Base-by-base conservation (phyloP, 2,797 vertebrate genomes). In the Limnodromus scolopaceus region DNA sequence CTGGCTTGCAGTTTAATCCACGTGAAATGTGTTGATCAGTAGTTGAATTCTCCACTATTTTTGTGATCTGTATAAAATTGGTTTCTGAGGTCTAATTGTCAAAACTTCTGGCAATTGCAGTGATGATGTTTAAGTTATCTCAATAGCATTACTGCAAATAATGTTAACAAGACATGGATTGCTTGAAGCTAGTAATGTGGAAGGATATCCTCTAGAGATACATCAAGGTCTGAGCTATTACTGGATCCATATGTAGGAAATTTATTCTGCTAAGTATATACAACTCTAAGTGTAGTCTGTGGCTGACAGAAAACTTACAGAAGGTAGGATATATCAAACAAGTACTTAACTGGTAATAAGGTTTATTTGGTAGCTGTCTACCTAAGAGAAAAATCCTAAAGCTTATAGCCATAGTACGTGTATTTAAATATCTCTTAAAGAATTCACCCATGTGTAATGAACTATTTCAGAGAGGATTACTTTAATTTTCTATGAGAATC, bases 321-420 rank as follows among this genome's bases (percentile, higher is more conserved):
- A 79, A 60, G 39, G 30, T 71, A 34, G 10, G 12, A 36, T 45
- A 22, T 48, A 54, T 53, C 34, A 75, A 34, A 49, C 13, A n/a
- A 71, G 5, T 78, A 22, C 22, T 89, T 87, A 12, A 17, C 19
- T 68, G 49, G 9, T 71, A 83, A 54, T 76, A 58, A 46, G 51
- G 16, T 91, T 20, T 74, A 13, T 49, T 84, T 93, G 22, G 11
- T 76, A 60, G 9, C 64, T 72, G 9, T 72, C 32, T 69, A 6
- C 12, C 11, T 2, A 6, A 46, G 30, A 75, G 49, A 70, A 71
- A 55, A 80, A 55, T 79, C 13, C 32, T 80, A 45, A 90, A 32
- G 14, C 22, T 25, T 60, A 0, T 48, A 79, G 70, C 13, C 4
- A 1, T 36, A 53, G 24, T 24, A 28, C 0, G 0, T 78, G 4